Percentiles rank a stretch among this genome's conserved stretches.
phyloP scores from a whole-genome alignment of 1,140 invertebrate genomes.

The Heliothis subflexa region DNA sequence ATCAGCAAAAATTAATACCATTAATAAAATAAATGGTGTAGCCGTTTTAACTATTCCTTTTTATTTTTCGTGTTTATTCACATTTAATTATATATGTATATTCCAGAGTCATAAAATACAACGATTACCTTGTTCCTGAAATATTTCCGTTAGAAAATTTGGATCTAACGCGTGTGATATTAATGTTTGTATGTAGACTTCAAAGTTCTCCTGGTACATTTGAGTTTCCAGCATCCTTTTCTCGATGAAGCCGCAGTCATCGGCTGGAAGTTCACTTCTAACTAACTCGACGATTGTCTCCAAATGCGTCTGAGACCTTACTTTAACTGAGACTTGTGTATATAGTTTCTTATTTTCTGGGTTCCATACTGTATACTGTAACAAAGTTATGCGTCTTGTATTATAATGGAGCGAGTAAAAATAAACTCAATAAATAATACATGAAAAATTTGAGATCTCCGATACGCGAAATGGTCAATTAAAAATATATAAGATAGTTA shows the following conservation, averaged over 20 bases:
- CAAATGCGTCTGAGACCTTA: conserved; percentile 90
- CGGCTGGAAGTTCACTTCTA: conserved; percentile 89
- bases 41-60: no score
- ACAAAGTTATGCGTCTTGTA: conserved; percentile 42
- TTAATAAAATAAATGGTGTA: no score
- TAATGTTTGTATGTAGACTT: conserved; percentile 96
- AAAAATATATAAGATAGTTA: no score
- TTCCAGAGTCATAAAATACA: conserved; percentile 2
- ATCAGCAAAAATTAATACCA: no score
- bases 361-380: conserved; percentile 93
- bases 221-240: conserved; percentile 91
- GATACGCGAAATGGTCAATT: no score
- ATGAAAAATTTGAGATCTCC: no score
- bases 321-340: conserved; percentile 91
- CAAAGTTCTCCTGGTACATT: conserved; percentile 94
- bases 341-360: conserved; percentile 92
- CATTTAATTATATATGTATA: background rate
- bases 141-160: conserved; percentile 95
- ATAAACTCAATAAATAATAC: no score
- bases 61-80: background rate
- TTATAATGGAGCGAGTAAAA: no score
- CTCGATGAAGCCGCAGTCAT: conserved; percentile 91
- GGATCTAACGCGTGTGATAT: conserved; percentile 96
- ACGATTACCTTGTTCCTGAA: conserved; percentile 93
- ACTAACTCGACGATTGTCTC: conserved; percentile 94